Percentiles rank a stretch among this genome's conserved stretches.
These are phyloP conservation scores for Gymnothorax javanicus DNA, from an alignment of 2,797 vertebrate genomes.

Conservation along the genomic window DNA sequence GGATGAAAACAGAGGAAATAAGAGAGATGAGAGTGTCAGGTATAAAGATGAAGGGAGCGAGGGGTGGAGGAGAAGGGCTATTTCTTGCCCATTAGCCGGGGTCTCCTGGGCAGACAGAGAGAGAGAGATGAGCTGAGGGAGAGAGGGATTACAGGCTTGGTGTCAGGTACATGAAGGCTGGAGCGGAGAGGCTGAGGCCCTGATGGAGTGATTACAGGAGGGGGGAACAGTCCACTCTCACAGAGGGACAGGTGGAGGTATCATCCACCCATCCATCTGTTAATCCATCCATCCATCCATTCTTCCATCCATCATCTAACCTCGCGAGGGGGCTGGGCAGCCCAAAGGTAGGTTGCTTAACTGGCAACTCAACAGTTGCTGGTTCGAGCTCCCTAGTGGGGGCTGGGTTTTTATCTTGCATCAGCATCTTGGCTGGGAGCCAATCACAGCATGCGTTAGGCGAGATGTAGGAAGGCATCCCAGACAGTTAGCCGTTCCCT, in stretches of 20 bases:
- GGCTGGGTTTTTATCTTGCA: no score
- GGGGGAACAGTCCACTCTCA: background rate
- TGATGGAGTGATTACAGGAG: background rate
- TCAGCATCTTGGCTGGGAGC: no score
- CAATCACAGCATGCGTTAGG: no score
- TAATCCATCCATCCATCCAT: no score
- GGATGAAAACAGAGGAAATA: slow-evolving; percentile 29
- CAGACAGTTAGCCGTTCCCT: no score
- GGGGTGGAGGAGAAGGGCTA: background rate
- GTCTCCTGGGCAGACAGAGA: slow-evolving; percentile 61
- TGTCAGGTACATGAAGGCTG: slow-evolving; percentile 31
- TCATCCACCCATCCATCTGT: no score
- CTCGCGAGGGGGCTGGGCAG: no score
- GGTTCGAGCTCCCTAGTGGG: no score
- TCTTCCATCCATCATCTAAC: no score
- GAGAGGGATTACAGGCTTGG: slow-evolving; percentile 6
- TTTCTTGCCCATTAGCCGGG: slow-evolving; percentile 1
- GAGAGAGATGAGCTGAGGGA: slow-evolving; percentile 60
- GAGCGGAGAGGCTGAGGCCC: background rate
- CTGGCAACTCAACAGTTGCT: background rate
- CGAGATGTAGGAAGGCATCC: no score
- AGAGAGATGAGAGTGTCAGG: background rate
- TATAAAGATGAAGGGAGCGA: background rate
- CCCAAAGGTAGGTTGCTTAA: no score
- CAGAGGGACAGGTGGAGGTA: background rate